These are phyloP conservation scores for Notothenia rossii DNA, from an alignment of 2,113 vertebrate genomes.

Conservation along the genomic window DNA sequence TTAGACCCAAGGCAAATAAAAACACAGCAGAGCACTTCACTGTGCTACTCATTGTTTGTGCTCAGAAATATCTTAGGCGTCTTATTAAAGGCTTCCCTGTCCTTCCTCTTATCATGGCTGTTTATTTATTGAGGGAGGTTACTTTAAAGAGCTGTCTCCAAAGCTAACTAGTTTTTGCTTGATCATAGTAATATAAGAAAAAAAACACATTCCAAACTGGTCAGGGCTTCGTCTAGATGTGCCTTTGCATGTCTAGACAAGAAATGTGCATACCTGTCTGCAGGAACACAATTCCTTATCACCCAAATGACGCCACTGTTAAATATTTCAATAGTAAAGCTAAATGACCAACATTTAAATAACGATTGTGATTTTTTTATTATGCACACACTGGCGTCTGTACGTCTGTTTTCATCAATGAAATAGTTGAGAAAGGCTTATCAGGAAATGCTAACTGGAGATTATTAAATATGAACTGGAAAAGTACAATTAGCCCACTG, in stretches of 20 bases:
- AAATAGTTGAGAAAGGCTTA: not conserved
- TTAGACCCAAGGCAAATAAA: not conserved
- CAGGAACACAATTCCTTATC: not conserved
- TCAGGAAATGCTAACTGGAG: not conserved
- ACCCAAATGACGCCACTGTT: not conserved
- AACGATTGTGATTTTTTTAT: no score
- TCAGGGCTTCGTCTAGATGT: conserved; percentile 2
- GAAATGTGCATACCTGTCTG: conserved; percentile 26
- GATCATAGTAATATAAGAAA: not conserved
- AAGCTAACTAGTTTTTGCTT: not conserved
- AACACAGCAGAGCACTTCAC: not conserved
- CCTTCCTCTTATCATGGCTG: not conserved
- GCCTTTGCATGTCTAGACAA: conserved; percentile 26
- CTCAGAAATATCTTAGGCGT: not conserved
- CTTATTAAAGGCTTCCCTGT: not conserved
- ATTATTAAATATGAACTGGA: not conserved
- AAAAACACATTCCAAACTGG: conserved; percentile 19
- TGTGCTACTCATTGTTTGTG: not conserved
- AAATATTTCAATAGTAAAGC: not conserved
- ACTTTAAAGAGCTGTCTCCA: not conserved
- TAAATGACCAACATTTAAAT: not conserved
- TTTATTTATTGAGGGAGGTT: not conserved
- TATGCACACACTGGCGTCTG: no score
- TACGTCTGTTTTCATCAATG: not conserved
- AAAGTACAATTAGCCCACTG: not conserved